Percentiles rank a stretch among this genome's conserved stretches.
Evolutionary conservation across 2,797 vertebrate genomes (phyloP).

Genomic region (Margarornis squamiger): DNA sequence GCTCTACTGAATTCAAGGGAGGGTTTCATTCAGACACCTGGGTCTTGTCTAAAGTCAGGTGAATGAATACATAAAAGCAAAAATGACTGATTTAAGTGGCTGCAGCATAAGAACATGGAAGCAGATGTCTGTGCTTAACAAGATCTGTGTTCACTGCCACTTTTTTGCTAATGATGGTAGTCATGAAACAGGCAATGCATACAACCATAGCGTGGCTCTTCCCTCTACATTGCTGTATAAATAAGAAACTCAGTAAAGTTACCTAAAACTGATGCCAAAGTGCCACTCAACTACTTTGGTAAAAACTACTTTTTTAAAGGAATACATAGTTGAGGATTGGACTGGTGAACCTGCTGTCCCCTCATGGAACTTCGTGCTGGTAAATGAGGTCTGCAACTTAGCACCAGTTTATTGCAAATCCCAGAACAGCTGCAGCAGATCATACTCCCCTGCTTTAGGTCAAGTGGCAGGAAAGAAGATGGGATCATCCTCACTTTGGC

Average conservation of each 20-base stretch:
- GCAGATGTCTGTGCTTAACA: neutral
- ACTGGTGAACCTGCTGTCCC: neutral
- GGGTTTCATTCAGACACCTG: neutral
- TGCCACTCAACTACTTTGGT: neutral
- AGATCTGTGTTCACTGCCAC: neutral
- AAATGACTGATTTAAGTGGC: neutral
- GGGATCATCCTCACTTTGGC: neutral
- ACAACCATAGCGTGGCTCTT: rapidly evolving
- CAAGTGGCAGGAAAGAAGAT: neutral
- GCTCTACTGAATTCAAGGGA: neutral
- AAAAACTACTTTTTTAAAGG: neutral
- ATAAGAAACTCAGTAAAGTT: neutral
- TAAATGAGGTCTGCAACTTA: neutral
- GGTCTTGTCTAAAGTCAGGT: neutral
- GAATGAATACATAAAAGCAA: neutral
- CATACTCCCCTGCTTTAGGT: neutral
- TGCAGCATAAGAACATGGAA: neutral
- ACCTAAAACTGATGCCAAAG: neutral
- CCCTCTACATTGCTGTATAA: rapidly evolving
- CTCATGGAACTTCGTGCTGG: neutral
- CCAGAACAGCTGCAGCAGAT: neutral
- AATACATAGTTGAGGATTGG: neutral
- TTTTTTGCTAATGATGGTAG: neutral
- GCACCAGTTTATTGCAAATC: neutral
- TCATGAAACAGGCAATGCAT: neutral